Evolutionary conservation across 2,888 invertebrate genomes (phyloP).

Genomic region (Litoditis marina): DNA sequence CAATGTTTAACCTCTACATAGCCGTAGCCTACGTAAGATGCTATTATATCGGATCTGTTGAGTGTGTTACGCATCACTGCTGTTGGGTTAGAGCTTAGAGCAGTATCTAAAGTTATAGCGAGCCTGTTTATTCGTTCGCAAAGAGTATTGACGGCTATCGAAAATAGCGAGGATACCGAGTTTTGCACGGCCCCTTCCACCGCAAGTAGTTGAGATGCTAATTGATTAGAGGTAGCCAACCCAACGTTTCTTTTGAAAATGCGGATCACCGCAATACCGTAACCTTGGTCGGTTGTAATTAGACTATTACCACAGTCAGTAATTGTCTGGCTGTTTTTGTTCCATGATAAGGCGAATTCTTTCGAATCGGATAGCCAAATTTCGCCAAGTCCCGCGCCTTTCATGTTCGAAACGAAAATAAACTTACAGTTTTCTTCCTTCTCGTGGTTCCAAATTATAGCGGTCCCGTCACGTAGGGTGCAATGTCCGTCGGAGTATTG

Average conservation of each 20-base stretch:
- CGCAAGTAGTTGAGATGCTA: conserved; percentile 9
- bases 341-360: conserved; percentile 1
- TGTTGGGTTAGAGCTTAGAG: conserved; percentile 1
- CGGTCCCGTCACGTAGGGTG: not conserved
- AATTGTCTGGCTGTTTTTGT: not conserved
- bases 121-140: not conserved
- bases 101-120: not conserved
- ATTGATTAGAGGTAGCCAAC: conserved; percentile 9
- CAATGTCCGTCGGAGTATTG: not conserved
- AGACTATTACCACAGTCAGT: not conserved
- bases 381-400: not conserved
- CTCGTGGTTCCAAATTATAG: not conserved
- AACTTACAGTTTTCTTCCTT: not conserved
- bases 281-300: not conserved
- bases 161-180: not conserved
- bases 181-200: not conserved
- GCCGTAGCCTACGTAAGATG: conserved; percentile 7
- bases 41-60: not conserved
- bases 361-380: not conserved
- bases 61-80: not conserved
- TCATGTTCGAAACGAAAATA: not conserved
- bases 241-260: not conserved
- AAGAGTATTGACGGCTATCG: not conserved
- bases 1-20: not conserved
- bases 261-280: not conserved